A percentile compares a stretch with the other conserved stretches of the same genome.
These are phyloP conservation scores for Odocoileus hemionus DNA, from an alignment of 2,113 vertebrate genomes.

Conservation along the genomic window DNA sequence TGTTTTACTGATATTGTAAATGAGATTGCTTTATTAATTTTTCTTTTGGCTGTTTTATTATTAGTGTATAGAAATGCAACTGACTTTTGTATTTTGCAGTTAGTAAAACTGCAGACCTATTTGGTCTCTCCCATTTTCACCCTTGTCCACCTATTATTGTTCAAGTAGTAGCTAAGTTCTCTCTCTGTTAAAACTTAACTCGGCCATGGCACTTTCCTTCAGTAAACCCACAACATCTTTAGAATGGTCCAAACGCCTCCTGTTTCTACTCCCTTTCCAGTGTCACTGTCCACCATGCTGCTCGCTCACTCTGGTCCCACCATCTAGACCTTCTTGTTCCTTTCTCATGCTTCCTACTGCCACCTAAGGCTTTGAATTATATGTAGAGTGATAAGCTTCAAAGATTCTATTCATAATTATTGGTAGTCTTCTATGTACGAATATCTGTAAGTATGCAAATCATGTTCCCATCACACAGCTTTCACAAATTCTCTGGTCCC, in stretches of 20 bases:
- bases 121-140: neutral
- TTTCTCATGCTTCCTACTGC: neutral
- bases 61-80: neutral
- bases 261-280: neutral
- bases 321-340: neutral
- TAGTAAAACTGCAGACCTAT: neutral
- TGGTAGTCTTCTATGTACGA: neutral
- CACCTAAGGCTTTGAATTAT: neutral
- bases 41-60: neutral
- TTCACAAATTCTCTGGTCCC: neutral
- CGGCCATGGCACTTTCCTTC: neutral
- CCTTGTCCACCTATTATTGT: neutral
- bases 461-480: neutral
- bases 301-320: neutral
- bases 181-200: neutral
- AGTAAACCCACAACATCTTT: neutral
- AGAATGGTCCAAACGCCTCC: too few relatives aligned
- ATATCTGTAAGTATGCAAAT: neutral
- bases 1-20: neutral
- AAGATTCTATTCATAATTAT: neutral
- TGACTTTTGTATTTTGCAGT: neutral
- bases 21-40: neutral
- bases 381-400: neutral
- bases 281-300: neutral
- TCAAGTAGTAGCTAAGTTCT: neutral